Evolutionary conservation across 2,888 invertebrate species (phyloP).

Genomic region (Punctoribates punctum): DNA sequence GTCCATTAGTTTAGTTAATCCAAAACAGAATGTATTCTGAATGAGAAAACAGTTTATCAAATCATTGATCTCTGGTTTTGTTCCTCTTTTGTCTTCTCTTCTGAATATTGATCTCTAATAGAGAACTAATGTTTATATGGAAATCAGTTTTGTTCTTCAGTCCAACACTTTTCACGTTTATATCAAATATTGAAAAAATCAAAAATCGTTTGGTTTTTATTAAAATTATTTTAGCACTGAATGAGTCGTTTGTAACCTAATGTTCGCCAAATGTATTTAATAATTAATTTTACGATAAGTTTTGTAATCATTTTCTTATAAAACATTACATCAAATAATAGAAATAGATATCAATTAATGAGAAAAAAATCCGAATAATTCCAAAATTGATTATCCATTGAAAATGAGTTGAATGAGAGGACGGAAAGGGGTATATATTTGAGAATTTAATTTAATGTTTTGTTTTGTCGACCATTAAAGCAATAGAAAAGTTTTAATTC

Average conservation of each 20-base stretch:
- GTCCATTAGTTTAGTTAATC: too few relatives aligned
- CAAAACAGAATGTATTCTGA: too few relatives aligned
- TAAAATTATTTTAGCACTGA: too few relatives aligned
- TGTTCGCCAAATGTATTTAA: neutral
- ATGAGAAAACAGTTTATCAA: too few relatives aligned
- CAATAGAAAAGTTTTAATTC: constrained; percentile 5
- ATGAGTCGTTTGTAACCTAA: neutral
- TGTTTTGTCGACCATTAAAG: constrained; percentile 29
- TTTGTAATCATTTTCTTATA: neutral
- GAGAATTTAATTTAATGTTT: neutral
- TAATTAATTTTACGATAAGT: neutral
- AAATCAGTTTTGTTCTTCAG: too few relatives aligned
- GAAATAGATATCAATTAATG: neutral
- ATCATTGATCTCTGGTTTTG: too few relatives aligned
- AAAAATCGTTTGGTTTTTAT: too few relatives aligned
- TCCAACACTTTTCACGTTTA: too few relatives aligned
- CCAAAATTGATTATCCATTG: neutral
- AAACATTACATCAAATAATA: neutral
- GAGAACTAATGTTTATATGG: too few relatives aligned
- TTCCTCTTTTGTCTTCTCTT: too few relatives aligned
- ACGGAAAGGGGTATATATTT: constrained; percentile 24
- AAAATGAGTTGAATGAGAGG: constrained; percentile 14
- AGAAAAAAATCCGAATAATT: neutral
- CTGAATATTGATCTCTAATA: too few relatives aligned
- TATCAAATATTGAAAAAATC: too few relatives aligned